Evolutionary conservation across 2,888 invertebrate species (phyloP).

Genomic region (Sphinx pinastri): DNA sequence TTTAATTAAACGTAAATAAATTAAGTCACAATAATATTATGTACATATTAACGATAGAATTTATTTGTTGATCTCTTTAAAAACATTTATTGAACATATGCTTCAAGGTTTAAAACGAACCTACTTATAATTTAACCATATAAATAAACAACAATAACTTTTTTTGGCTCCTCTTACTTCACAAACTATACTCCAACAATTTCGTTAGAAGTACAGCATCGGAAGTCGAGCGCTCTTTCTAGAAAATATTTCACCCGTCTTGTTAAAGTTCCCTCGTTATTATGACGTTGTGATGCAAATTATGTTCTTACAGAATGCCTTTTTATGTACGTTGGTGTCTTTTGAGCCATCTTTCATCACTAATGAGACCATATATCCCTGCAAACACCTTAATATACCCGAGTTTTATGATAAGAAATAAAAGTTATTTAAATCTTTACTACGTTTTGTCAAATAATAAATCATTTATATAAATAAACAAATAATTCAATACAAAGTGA

Average conservation of each 20-base stretch:
- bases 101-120: too few species aligned
- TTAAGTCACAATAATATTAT: too few species aligned
- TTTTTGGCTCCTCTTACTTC: too few species aligned
- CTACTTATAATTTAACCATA: neutral
- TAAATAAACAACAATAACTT: neutral
- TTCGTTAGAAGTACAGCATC: slow-evolving; percentile 2
- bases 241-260: slow-evolving; percentile 10
- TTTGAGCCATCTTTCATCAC: neutral
- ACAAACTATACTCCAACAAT: neutral
- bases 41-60: too few species aligned
- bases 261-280: slow-evolving; percentile 23
- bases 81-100: too few species aligned
- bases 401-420: neutral
- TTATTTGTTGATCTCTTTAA: too few species aligned
- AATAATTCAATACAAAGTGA: too few species aligned
- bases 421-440: neutral
- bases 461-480: too few species aligned
- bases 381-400: neutral
- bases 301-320: neutral
- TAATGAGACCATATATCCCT: neutral
- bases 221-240: neutral
- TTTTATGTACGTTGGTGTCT: neutral
- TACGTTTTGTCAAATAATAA: neutral
- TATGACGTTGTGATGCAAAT: too few species aligned
- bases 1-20: too few species aligned